phyloP scores from a whole-genome alignment of 1,140 invertebrate genomes.

The Papilio machaon region DNA sequence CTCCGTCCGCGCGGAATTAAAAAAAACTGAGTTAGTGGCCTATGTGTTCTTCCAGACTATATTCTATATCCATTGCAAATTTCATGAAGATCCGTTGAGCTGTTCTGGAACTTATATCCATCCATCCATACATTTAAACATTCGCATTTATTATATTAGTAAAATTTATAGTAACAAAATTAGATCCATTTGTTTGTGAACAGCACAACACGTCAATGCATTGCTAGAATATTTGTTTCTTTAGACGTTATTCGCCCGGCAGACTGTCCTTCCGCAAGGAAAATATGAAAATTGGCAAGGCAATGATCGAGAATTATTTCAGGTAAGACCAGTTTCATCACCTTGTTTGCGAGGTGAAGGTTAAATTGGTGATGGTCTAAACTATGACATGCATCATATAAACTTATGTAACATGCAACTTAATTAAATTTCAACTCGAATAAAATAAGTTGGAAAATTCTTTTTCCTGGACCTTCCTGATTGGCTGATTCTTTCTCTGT shows the following conservation, averaged over 20 bases:
- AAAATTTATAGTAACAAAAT: not conserved
- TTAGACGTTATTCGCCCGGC: conserved; percentile 90
- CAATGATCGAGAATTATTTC: conserved; percentile 88
- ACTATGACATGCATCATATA: not conserved
- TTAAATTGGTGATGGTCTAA: conserved; percentile 18
- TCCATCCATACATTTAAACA: too few relatives aligned
- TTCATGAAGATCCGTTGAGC: too few relatives aligned
- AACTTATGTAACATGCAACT: not conserved
- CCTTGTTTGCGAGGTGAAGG: not conserved
- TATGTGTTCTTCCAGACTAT: too few relatives aligned
- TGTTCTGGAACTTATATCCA: too few relatives aligned
- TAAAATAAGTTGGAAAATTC: not conserved
- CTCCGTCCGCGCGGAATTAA: too few relatives aligned
- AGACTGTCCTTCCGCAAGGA: conserved; percentile 89
- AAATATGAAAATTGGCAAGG: conserved; percentile 87
- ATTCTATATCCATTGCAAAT: too few relatives aligned
- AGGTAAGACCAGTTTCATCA: conserved; percentile 83
- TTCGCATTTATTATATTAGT: too few relatives aligned
- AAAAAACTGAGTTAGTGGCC: too few relatives aligned
- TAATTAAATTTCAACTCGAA: not conserved
- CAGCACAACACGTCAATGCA: conserved; percentile 57
- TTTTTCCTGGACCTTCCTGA: not conserved
- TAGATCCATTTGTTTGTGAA: conserved; percentile 47
- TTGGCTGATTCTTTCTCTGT: not conserved
- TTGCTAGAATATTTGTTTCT: conserved; percentile 81